Conservation (phyloP, 2,888 invertebrate genomes). For the Peribatodes rhomboidaria region DNA sequence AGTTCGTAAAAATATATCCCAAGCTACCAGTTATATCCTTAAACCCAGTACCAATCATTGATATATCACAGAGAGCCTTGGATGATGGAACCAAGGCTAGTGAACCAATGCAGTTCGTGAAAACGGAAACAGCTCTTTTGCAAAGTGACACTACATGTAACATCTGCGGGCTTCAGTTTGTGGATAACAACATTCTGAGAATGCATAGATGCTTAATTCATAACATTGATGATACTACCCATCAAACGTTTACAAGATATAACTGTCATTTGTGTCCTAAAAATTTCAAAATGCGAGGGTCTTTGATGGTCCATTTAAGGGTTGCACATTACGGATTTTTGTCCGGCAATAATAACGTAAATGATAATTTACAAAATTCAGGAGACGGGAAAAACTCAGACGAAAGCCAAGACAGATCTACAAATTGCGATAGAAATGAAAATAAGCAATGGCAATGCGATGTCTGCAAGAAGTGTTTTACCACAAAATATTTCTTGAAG, state of each 20-base stretch:
- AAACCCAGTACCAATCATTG: conserved; percentile 72
- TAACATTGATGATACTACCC: conserved; percentile 73
- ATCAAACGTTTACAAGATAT: conserved; percentile 79
- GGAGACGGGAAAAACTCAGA: conserved; percentile 50
- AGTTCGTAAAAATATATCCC: conserved; percentile 81
- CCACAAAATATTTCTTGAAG: conserved; percentile 95
- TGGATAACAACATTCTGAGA: conserved; percentile 89
- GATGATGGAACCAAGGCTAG: conserved; percentile 56
- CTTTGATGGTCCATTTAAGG: conserved; percentile 92
- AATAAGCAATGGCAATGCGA: conserved; percentile 95
- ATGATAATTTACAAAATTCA: conserved; percentile 48
- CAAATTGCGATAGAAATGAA: conserved; percentile 76
- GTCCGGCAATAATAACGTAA: conserved; percentile 57
- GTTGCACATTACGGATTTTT: conserved; percentile 91
- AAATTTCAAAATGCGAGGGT: conserved; percentile 93
- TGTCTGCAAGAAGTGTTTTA: conserved; percentile 93
- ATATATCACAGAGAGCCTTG: conserved; percentile 58
- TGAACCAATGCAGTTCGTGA: conserved; percentile 59
- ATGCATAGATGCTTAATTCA: conserved; percentile 92
- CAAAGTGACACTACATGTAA: conserved; percentile 84
- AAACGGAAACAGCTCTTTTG: conserved; percentile 62
- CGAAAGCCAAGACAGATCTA: conserved; percentile 54
- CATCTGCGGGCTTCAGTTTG: conserved; percentile 91
- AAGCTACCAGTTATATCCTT: conserved; percentile 77
- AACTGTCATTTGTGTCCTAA: conserved; percentile 93